Percentiles rank a stretch among this genome's conserved stretches.
These are phyloP conservation scores for Acipenser ruthenus DNA, from an alignment of 2,797 vertebrate genomes.

Conservation along the genomic window DNA sequence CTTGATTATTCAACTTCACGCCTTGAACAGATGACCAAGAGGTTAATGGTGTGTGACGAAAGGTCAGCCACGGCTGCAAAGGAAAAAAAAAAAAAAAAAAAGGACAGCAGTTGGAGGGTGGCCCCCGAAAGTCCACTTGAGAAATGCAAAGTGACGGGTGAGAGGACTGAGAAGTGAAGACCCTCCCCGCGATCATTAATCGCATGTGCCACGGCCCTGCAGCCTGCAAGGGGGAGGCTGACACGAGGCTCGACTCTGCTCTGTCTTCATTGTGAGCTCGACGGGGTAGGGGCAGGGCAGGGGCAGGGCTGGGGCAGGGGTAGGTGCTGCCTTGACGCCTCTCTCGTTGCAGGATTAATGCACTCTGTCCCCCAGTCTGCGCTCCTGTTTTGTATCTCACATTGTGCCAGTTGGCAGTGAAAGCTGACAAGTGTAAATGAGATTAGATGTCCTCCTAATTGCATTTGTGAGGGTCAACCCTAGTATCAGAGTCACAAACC, in stretches of 20 bases:
- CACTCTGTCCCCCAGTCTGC: constrained; percentile 32
- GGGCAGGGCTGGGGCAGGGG: constrained; percentile 54
- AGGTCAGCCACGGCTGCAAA: too few species aligned
- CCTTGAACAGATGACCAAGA: too few species aligned
- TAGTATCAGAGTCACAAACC: constrained; percentile 21
- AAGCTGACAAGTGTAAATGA: constrained; percentile 51
- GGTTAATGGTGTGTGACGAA: too few species aligned
- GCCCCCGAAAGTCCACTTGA: constrained; percentile 39
- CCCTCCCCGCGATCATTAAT: constrained; percentile 48
- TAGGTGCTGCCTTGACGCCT: constrained; percentile 27
- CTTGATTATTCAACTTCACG: too few species aligned
- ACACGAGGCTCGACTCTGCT: constrained; percentile 45
- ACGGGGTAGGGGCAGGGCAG: constrained; percentile 46
- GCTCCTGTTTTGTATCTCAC: constrained; percentile 34
- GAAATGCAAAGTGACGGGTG: constrained; percentile 50
- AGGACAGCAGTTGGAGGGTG: too few species aligned
- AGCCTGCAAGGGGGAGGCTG: constrained; percentile 48
- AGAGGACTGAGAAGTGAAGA: constrained; percentile 44
- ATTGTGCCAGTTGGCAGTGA: constrained; percentile 28
- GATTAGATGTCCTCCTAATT: constrained; percentile 54
- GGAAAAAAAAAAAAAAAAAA: too few species aligned
- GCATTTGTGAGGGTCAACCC: constrained; percentile 42
- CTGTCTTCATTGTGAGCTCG: constrained; percentile 25
- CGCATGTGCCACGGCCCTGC: constrained; percentile 40
- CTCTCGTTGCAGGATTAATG: constrained; percentile 29